Evolutionary conservation across 2,113 vertebrate species (phyloP).

Genomic region (Eleginops maclovinus): DNA sequence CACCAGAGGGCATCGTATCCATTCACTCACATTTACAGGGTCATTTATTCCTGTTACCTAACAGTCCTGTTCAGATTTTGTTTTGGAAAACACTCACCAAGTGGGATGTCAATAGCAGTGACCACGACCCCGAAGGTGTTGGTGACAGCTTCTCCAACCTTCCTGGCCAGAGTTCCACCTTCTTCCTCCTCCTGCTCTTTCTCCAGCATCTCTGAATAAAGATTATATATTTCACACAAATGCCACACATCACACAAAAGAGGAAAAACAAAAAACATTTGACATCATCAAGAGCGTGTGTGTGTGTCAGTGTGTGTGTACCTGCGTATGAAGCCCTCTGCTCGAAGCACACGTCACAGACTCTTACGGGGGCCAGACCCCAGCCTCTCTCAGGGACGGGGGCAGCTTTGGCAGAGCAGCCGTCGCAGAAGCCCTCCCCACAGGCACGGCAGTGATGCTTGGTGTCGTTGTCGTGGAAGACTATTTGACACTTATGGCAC

Average conservation of each 20-base stretch:
- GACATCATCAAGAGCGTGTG: background rate
- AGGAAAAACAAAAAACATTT: constrained; percentile 9
- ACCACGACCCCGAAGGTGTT: constrained; percentile 96
- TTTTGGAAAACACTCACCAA: constrained; percentile 85
- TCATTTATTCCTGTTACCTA: constrained; percentile 41
- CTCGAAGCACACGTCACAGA: constrained; percentile 95
- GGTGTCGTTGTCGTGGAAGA: constrained; percentile 96
- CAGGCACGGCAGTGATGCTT: constrained; percentile 99
- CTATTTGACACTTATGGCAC: constrained; percentile 91
- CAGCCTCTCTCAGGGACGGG: constrained; percentile 97
- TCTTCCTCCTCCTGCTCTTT: constrained; percentile 90
- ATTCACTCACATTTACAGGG: constrained; percentile 16
- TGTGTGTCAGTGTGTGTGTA: constrained; percentile 34
- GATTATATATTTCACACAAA: background rate
- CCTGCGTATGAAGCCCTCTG: constrained; percentile 75
- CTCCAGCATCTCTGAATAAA: constrained; percentile 85
- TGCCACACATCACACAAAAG: background rate
- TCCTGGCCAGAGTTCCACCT: constrained; percentile 94
- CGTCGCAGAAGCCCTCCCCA: constrained; percentile 97
- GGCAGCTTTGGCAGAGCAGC: constrained; percentile 93
- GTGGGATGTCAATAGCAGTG: constrained; percentile 98
- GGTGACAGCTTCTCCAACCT: constrained; percentile 97
- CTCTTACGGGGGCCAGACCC: constrained; percentile 93
- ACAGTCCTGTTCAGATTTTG: constrained; percentile 37
- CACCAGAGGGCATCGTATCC: constrained; percentile 64